phyloP scores from a whole-genome alignment of 1,140 invertebrate genomes.

The Caenorhabditis briggsae region DNA sequence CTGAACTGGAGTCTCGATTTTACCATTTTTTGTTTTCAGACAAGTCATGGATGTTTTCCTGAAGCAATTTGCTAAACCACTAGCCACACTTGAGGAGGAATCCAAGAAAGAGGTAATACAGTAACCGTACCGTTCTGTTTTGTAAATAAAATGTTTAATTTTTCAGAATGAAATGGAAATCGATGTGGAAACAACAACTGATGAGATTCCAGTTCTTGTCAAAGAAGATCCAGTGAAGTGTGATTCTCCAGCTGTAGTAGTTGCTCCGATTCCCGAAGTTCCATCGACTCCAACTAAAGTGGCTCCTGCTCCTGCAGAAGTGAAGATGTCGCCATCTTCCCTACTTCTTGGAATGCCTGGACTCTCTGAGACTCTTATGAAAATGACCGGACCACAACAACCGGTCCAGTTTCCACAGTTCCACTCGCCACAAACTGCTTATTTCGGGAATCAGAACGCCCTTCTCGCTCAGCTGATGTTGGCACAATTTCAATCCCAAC shows the following conservation, averaged over 20 bases:
- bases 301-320: neutral
- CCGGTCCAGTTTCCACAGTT: slow-evolving; percentile 17
- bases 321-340: neutral
- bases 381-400: neutral
- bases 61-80: slow-evolving; percentile 17
- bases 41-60: slow-evolving; percentile 40
- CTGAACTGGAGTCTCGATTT: no score
- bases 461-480: slow-evolving; percentile 16
- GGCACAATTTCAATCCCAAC: slow-evolving; percentile 36
- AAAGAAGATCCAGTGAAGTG: neutral
- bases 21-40: neutral
- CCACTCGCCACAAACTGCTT: neutral
- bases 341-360: slow-evolving; percentile 8
- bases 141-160: neutral
- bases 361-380: slow-evolving; percentile 11
- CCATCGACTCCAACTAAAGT: neutral
- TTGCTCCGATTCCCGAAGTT: neutral
- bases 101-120: slow-evolving; percentile 8
- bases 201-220: slow-evolving; percentile 4
- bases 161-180: slow-evolving; percentile 36
- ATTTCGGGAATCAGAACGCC: slow-evolving; percentile 17
- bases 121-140: no score
- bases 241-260: neutral
- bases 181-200: neutral
- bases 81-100: slow-evolving; percentile 8